Evolutionary conservation across 2,113 vertebrate species (phyloP).

Genomic region (Carassius carassius): DNA sequence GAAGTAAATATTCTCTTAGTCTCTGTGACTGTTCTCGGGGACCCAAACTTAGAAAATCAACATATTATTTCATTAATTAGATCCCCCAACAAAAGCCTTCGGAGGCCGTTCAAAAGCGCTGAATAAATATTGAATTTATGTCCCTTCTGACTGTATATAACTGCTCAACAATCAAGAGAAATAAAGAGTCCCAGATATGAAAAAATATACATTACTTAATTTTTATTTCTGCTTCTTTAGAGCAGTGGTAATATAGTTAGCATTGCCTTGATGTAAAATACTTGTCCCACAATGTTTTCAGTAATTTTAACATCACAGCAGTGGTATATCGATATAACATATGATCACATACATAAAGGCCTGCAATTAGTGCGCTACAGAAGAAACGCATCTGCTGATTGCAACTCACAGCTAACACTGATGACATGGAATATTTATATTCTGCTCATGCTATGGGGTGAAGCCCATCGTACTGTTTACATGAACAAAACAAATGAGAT

Average conservation of each 20-base stretch:
- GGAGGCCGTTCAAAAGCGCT: conserved; percentile 64
- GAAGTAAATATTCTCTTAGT: conserved; percentile 76
- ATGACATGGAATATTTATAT: neutral
- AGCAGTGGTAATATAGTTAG: neutral
- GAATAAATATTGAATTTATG: conserved; percentile 72
- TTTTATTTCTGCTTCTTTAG: neutral
- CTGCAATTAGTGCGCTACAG: neutral
- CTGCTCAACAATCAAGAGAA: conserved; percentile 39
- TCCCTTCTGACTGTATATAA: conserved; percentile 63
- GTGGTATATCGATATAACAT: neutral
- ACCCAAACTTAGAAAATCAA: conserved; percentile 76
- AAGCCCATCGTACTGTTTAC: neutral
- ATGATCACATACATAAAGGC: neutral
- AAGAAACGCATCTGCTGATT: neutral
- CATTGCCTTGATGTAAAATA: neutral
- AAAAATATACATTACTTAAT: neutral
- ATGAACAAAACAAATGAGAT: neutral
- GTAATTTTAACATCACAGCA: neutral
- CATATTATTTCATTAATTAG: conserved; percentile 80
- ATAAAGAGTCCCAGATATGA: conserved; percentile 38
- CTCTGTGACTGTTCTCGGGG: conserved; percentile 73
- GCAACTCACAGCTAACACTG: neutral
- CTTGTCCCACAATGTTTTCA: neutral
- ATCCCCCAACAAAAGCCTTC: conserved; percentile 68
- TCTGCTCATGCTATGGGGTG: neutral